phyloP scores from a whole-genome alignment of 2,888 invertebrate genomes.

The Drosophila multiciliata region DNA sequence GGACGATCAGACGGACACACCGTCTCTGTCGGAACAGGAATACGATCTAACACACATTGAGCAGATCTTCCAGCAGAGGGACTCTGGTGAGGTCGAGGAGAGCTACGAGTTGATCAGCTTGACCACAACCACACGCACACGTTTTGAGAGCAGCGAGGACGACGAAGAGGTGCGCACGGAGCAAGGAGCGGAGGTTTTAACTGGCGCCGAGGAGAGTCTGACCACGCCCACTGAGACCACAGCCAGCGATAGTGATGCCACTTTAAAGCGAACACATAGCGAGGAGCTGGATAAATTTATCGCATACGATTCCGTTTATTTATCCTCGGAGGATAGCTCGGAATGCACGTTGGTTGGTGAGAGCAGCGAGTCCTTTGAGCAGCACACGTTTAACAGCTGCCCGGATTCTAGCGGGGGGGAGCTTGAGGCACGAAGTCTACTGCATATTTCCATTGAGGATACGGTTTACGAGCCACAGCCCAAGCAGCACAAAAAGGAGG shows the following conservation, averaged over 20 bases:
- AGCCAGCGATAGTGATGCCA: slow-evolving; percentile 59
- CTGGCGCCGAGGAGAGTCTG: slow-evolving; percentile 17
- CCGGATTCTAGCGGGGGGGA: slow-evolving; percentile 51
- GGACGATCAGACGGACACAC: slow-evolving; percentile 83
- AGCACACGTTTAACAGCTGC: slow-evolving; percentile 52
- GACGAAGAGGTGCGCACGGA: slow-evolving; percentile 40
- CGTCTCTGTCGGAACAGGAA: slow-evolving; percentile 83
- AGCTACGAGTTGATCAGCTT: slow-evolving; percentile 82
- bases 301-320: slow-evolving; percentile 85
- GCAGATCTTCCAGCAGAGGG: slow-evolving; percentile 76
- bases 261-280: slow-evolving; percentile 65
- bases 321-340: slow-evolving; percentile 84
- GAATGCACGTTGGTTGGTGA: slow-evolving; percentile 82
- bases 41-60: slow-evolving; percentile 83
- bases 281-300: slow-evolving; percentile 80
- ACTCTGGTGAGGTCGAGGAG: slow-evolving; percentile 60
- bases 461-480: slow-evolving; percentile 78
- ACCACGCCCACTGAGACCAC: slow-evolving; percentile 37
- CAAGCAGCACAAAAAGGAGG: slow-evolving; percentile 60
- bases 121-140: slow-evolving; percentile 78
- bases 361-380: slow-evolving; percentile 68
- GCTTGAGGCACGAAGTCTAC: slow-evolving; percentile 69
- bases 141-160: slow-evolving; percentile 78
- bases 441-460: slow-evolving; percentile 84
- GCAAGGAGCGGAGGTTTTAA: slow-evolving; percentile 4